Base-by-base conservation (phyloP, 2,797 vertebrate genomes). In the Melanotaenia trifasciata region DNA sequence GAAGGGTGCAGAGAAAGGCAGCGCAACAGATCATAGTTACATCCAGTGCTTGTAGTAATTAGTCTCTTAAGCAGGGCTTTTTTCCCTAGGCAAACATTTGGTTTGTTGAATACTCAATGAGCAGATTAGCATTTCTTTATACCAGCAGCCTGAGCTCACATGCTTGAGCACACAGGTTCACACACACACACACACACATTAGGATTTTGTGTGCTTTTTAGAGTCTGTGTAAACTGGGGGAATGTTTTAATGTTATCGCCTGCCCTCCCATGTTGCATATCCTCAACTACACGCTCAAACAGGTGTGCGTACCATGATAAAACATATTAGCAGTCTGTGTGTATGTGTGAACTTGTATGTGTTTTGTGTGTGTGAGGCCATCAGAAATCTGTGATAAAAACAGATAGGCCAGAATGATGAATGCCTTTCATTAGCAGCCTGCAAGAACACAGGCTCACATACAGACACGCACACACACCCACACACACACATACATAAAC, bases 341-440 rank as follows among this genome's bases (percentile, higher is more conserved):
- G 28, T 40, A 47, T 62, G 24, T 59, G 43, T 35, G 24, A 30
- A 47, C 56, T n/a, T 60, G 54, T 32, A 36, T 69, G 36, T 64
- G 67, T 45, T 67, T 51, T 68, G 59, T 67, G 36, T 38, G 76
- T 81, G 80, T 78, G 80, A 62, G 85, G 76, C 87, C 94, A 94
- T 95, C 96, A 96, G 92, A 94, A 95, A 94, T 94, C 95, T 94
- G 94, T 90, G 94, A 94, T 96, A 95, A 91, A 94, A 96, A 96
- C 94, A 94, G 94, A 95, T 94, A 93, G 94, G 95, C 72, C 80
- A 76, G 74, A 83, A 89, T 92, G 90, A 93, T 92, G 88, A 92
- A 93, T 93, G 89, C 78, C 75, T 90, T 90, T 92, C 89, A 93
- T 93, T 93, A 92, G 85, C 50, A 14, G 70, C 64, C 70, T 45